Percentiles rank a stretch among this genome's conserved stretches.
These are phyloP conservation scores for Helicolenus hilgendorfi DNA, from an alignment of 2,797 vertebrate genomes.

Conservation along the genomic window DNA sequence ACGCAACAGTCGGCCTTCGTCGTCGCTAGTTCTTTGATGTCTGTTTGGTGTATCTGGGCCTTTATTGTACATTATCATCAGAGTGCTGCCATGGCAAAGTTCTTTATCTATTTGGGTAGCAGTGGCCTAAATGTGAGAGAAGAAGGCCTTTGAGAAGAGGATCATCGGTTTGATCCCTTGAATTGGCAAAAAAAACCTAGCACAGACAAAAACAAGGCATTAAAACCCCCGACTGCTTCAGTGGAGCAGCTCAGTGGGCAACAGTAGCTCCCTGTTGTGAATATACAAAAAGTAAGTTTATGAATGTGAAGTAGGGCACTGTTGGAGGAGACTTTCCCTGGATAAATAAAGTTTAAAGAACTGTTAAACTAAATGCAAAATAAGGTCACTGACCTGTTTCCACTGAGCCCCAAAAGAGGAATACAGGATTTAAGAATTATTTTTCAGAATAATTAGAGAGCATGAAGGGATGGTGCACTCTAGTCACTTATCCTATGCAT, in stretches of 20 bases:
- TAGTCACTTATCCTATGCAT: neutral
- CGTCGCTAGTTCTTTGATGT: no score
- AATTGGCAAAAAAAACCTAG: slow-evolving; percentile 23
- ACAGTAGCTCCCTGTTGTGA: slow-evolving; percentile 21
- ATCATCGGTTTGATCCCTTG: slow-evolving; percentile 36
- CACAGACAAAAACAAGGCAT: slow-evolving; percentile 19
- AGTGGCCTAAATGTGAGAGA: slow-evolving; percentile 39
- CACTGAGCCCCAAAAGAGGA: slow-evolving; percentile 1
- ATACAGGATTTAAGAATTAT: neutral
- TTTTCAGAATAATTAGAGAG: slow-evolving; percentile 31
- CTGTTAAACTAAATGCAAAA: slow-evolving; percentile 36
- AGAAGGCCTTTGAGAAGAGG: slow-evolving; percentile 23
- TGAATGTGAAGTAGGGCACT: slow-evolving; percentile 42
- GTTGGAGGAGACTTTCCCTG: neutral
- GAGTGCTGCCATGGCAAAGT: neutral
- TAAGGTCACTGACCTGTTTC: slow-evolving; percentile 51
- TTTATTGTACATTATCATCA: neutral
- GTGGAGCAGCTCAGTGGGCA: slow-evolving; percentile 32
- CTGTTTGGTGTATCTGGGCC: no score
- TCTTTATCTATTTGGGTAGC: neutral
- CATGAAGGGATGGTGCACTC: neutral
- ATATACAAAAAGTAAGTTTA: neutral
- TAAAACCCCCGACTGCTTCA: slow-evolving; percentile 2
- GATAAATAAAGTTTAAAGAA: slow-evolving; percentile 31
- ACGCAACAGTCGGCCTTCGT: no score